These are phyloP conservation scores for Diploptera punctata DNA, from an alignment of 2,888 invertebrate species.

Conservation along the genomic window DNA sequence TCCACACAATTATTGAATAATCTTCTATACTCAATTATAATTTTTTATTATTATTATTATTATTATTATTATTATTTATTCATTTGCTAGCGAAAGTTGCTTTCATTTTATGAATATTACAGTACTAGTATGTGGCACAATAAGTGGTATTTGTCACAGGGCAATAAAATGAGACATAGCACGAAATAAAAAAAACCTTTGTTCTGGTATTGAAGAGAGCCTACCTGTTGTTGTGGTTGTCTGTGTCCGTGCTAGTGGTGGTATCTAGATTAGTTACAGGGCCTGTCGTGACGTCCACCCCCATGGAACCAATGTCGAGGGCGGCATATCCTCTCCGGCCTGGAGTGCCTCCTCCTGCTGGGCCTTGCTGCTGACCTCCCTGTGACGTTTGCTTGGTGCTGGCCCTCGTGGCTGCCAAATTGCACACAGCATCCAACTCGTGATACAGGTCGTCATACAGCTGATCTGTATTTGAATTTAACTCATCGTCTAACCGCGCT, in stretches of 20 bases:
- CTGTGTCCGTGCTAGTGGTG: constrained; percentile 49
- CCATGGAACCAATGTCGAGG: constrained; percentile 73
- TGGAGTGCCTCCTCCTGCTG: constrained; percentile 56
- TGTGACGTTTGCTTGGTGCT: constrained; percentile 52
- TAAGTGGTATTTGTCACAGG: too few species aligned
- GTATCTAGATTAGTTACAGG: constrained; percentile 59
- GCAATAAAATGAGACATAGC: too few species aligned
- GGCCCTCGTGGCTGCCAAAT: constrained; percentile 61
- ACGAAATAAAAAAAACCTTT: too few species aligned
- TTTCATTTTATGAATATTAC: too few species aligned
- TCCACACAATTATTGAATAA: too few species aligned
- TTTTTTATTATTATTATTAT: too few species aligned
- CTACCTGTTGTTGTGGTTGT: constrained; percentile 62
- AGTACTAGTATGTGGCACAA: too few species aligned
- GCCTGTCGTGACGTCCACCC: constrained; percentile 69
- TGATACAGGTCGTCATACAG: constrained; percentile 77
- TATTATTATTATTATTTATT: too few species aligned
- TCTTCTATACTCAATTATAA: too few species aligned
- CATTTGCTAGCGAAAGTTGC: too few species aligned
- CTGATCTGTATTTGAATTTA: constrained; percentile 68
- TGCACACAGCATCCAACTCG: constrained; percentile 64
- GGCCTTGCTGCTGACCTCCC: constrained; percentile 61
- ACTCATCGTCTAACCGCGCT: constrained; percentile 76
- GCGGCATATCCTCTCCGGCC: constrained; percentile 69
- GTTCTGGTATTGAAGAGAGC: too few species aligned